Percentiles rank a stretch among this genome's conserved stretches.
These are phyloP conservation scores for Amazona guildingii DNA, from an alignment of 2,113 vertebrate genomes.

Conservation along the genomic window DNA sequence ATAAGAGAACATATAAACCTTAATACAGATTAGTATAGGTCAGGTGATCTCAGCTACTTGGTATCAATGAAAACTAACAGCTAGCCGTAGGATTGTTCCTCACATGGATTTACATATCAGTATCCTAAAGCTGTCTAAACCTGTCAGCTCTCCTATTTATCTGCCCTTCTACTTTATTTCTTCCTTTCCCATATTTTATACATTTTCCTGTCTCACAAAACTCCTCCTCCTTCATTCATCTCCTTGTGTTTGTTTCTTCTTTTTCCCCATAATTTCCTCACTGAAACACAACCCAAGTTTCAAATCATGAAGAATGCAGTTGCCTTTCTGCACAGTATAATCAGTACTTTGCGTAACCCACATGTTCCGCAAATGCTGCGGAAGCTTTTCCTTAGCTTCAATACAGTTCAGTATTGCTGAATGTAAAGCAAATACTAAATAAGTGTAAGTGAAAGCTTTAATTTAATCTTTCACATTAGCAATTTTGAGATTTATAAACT, in stretches of 20 bases:
- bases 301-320: not conserved
- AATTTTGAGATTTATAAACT: not conserved
- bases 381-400: not conserved
- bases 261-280: not conserved
- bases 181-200: not conserved
- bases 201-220: not conserved
- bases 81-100: not conserved
- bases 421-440: not conserved
- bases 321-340: not conserved
- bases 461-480: not conserved
- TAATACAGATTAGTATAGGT: not conserved
- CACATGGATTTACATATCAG: not conserved
- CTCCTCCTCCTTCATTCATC: not conserved
- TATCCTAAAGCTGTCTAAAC: not conserved
- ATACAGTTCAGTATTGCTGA: not conserved
- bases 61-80: not conserved
- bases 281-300: not conserved
- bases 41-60: not conserved
- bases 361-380: not conserved
- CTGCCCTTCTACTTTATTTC: not conserved
- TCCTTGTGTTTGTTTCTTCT: not conserved
- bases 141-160: not conserved
- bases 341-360: not conserved
- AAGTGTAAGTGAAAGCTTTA: not conserved
- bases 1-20: not conserved